phyloP scores from a whole-genome alignment of 2,888 invertebrate species.

The Drosophila mimetica region DNA sequence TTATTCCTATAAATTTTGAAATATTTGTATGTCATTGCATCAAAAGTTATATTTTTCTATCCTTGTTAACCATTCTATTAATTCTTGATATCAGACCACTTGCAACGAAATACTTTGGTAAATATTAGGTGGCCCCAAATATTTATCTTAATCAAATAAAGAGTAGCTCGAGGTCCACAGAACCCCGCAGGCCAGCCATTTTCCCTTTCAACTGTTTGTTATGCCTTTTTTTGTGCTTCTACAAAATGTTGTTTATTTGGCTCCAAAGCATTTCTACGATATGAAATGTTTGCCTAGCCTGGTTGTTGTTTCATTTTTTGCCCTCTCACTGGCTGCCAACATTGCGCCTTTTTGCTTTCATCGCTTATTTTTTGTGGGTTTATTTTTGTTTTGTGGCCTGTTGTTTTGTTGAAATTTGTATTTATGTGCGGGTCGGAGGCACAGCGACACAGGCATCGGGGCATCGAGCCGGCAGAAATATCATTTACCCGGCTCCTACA shows the following conservation, averaged over 20 bases:
- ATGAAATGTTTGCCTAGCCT: constrained; percentile 54
- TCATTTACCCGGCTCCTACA: constrained; percentile 67
- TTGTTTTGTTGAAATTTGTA: constrained; percentile 75
- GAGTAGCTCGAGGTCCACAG: constrained; percentile 18
- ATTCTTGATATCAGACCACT: neutral
- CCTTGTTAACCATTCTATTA: neutral
- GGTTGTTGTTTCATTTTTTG: constrained; percentile 21
- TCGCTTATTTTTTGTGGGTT: constrained; percentile 55
- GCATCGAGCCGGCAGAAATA: constrained; percentile 55
- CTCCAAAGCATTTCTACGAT: constrained; percentile 47
- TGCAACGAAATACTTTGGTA: neutral
- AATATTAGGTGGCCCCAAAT: constrained; percentile 1
- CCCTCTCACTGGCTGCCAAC: constrained; percentile 46
- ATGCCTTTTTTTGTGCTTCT: constrained; percentile 19
- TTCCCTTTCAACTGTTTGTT: constrained; percentile 43
- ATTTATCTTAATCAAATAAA: constrained; percentile 12
- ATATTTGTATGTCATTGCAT: too few relatives aligned
- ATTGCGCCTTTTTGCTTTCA: constrained; percentile 61
- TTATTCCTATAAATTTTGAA: too few relatives aligned
- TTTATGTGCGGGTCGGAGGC: constrained; percentile 68
- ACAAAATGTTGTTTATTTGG: constrained; percentile 48
- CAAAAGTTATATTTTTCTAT: neutral
- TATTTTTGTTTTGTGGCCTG: constrained; percentile 45
- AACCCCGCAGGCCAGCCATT: constrained; percentile 1
- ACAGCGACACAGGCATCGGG: constrained; percentile 44